Evolutionary conservation across 23 tunicate genomes (phyloP).

Genomic region (Trididemnum clinides): DNA sequence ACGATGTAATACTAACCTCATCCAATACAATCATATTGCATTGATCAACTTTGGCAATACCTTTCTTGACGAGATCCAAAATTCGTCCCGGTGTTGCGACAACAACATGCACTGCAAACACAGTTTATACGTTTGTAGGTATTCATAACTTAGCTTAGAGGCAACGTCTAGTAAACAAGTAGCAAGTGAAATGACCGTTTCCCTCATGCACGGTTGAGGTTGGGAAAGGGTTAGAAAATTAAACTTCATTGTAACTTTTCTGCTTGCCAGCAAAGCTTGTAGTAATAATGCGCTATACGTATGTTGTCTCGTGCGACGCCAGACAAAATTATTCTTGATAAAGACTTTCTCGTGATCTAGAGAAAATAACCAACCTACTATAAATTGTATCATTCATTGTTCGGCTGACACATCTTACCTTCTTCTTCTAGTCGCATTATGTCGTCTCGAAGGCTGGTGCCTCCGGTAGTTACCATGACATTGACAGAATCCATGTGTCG

Average conservation of each 20-base stretch:
- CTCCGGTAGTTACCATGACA: conserved; percentile 99
- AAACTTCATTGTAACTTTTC: too few species aligned
- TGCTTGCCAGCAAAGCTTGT: too few species aligned
- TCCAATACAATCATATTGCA: conserved; percentile 92
- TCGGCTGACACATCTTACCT: conserved; percentile 24
- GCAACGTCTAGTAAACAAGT: too few species aligned
- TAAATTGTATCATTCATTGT: not conserved
- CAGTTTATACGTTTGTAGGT: not conserved
- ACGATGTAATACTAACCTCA: conserved; percentile 43
- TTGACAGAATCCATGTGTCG: conserved; percentile 85
- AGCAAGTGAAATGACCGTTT: too few species aligned
- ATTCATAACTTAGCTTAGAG: too few species aligned
- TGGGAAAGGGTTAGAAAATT: too few species aligned
- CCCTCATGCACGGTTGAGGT: too few species aligned
- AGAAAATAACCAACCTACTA: not conserved
- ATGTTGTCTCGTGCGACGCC: too few species aligned
- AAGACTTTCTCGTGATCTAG: not conserved
- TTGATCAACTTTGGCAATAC: conserved; percentile 91
- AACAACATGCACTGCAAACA: conserved; percentile 77
- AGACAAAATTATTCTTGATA: too few species aligned
- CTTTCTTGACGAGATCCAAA: conserved; percentile 91
- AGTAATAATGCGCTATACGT: too few species aligned
- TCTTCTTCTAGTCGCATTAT: conserved; percentile 89
- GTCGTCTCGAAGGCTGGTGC: conserved; percentile 97
- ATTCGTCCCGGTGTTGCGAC: conserved; percentile 99